Evolutionary conservation across 2,888 invertebrate genomes (phyloP), one percentile per base, ranked within the genome.

Genomic region (Eilema griseolum): DNA sequence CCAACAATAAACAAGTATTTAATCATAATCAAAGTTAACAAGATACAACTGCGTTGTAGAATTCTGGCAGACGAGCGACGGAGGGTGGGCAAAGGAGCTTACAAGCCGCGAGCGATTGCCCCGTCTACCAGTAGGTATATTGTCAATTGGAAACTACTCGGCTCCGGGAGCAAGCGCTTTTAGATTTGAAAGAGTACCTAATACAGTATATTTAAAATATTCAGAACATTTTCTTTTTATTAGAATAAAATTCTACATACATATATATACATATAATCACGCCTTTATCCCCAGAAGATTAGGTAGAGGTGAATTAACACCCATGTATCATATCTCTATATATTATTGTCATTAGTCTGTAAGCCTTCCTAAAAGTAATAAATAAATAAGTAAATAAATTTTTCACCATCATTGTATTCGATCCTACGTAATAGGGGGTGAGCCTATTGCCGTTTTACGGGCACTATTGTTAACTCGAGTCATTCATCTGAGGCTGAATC

Each of bases 61-160:
- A 81, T 83, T 84, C 81, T 82, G 78, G 76, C 67, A 73, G 80
- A 73, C 73, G 71, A 61, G 23, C 24, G n/a, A 59, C 61, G 66
- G 64, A 56, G 73, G 80, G 68, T 71, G 71, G 82, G 86, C 73
- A 89, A 89, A 89, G 90, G 88, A 84, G 90, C 91, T 92, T 91
- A 92, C 88, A 88, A 85, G 88, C 87, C 87, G 86, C 88, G 87
- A 89, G 90, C 92, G 91, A 92, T 92, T 90, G 92, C 89, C 86
- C 83, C 86, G 89, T 85, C 87, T 85, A 83, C 80, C 83, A 83
- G 87, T 89, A 88, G 88, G 89, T 90, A 91, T 90, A 93, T 93
- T 93, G 92, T 91, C 93, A 93, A 93, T 93, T 92, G 92, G 92
- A 92, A 93, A 92, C 91, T 92, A 90, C 91, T 90, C 90, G 84